Evolutionary conservation across 2,797 vertebrate species (phyloP), one percentile per base, ranked within the genome.

Genomic region (Danio kyathit): DNA sequence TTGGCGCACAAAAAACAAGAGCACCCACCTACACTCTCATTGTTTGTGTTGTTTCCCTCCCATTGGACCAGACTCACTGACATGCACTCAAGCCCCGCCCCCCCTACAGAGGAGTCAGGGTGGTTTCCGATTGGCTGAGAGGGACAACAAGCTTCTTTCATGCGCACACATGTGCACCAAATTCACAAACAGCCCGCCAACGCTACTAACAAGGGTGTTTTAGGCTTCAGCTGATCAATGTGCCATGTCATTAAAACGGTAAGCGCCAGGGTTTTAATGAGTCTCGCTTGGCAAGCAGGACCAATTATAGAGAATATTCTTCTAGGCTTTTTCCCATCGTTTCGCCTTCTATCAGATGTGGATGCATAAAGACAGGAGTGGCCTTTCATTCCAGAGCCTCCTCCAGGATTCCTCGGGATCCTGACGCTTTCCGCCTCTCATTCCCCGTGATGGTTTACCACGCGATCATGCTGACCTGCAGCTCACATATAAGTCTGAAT

Each of bases 281-380:
- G 88, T 87, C 89, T 87, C 87, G 89, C 92, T 93, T 63, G 90
- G 90, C 90, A 91, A 91, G 89, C 89, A 84, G 83, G 88, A 89
- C 88, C 91, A 92, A 92, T 93, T 92, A 91, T 17, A 76, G 82
- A 54, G 8, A 44, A 66, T 61, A 17, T 29, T 76, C 64, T 56
- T 54, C 10, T 43, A 51, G 46, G 29, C 60, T 56, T 67, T 38
- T 67, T 6, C 52, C 51, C 70, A 65, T 69, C 51, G 4, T 49
- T 65, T 48, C 66, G 12, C 41, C 29, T 73, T 16, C 7, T 63
- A 38, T 41, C 59, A 72, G 41, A 74, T 16, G 11, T 60, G 54
- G n/a, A 83, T 43, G 74, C 65, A 13, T 71, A 44, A 66, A 60
- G 56, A 80, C 41, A 60, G 60, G 76, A 69, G 78, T 73, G 72